These are phyloP conservation scores for Heliconius eleuchia DNA, from an alignment of 1,140 invertebrate genomes.

Conservation along the genomic window DNA sequence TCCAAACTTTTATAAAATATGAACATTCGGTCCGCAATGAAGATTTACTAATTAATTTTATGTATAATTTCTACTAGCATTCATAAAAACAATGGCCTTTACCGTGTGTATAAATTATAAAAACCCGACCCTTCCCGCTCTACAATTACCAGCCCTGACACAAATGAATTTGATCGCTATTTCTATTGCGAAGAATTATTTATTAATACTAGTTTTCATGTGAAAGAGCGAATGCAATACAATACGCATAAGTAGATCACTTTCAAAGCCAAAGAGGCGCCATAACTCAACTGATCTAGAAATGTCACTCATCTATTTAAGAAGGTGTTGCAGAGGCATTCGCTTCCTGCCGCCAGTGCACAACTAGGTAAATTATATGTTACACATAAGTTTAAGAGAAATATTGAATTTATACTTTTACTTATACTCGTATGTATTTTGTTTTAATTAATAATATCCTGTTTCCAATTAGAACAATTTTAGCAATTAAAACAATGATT, in stretches of 20 bases:
- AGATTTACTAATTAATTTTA: neutral
- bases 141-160: conserved; percentile 5
- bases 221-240: conserved; percentile 44
- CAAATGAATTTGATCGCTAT: conserved; percentile 36
- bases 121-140: neutral
- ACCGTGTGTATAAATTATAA: neutral
- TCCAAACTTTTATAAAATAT: conserved; percentile 2
- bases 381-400: neutral
- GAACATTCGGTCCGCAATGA: neutral
- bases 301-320: conserved; percentile 51
- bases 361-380: conserved; percentile 37
- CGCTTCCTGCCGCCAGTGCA: conserved; percentile 21
- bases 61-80: no score
- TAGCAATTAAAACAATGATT: no score
- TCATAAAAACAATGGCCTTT: no score
- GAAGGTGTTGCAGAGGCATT: conserved; percentile 17
- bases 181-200: conserved; percentile 41
- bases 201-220: conserved; percentile 30
- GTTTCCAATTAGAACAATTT: neutral
- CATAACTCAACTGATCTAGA: conserved; percentile 53
- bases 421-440: neutral
- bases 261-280: conserved; percentile 44
- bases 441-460: neutral
- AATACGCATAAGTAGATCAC: conserved; percentile 44
- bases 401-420: neutral